Evolutionary conservation across 2,888 invertebrate species (phyloP), one percentile per base, ranked within the genome.

Genomic region (Monoplex corrugatus): DNA sequence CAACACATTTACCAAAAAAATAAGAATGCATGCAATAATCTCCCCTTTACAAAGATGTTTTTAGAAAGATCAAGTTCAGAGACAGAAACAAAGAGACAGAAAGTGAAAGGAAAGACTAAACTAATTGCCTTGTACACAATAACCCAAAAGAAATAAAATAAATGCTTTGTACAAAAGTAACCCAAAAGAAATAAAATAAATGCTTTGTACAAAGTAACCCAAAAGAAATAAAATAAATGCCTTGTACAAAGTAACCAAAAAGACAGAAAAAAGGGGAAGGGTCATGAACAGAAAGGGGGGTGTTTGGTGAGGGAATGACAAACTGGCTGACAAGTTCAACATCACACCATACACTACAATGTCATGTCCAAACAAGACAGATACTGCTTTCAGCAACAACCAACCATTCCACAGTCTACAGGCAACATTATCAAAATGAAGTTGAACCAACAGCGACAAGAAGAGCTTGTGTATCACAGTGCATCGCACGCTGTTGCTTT

Each of bases 391-490:
- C 43, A 2, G 23, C 43, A 2, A 0, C 78, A 16, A 28, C n/a
- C 78, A 40, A 10, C 68, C 19, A 19, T n/a, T 8, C 23, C 23
- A 72, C 10, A 32, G 1, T 78, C 3, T 19, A 38, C 38, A 19
- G 35, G 38, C 78, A 38, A 19, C 38, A 16, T 40, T 19, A 38
- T 16, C 38, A n/a, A n/a, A n/a, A 0, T 13, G 68, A 28, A n/a
- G n/a, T 68, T 23, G 68, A 83, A 3, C 32, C 6, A 8, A 35
- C 35, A 28, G 38, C 38, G 38, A 57, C 23, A 19, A 40, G 32
- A 80, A 13, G 35, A 43, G 57, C 6, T 50, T 23, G 8, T 40
- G 16, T 84, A 84, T 84, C 84, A 84, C 84, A 84, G 84, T 35
- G 57, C 32, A 28, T 45, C 32, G 57, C 44, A 57, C 16, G 84